Evolutionary conservation across 2,888 invertebrate genomes (phyloP), one percentile per base, ranked within the genome.

Genomic region (Sminthurinus aureus): DNA sequence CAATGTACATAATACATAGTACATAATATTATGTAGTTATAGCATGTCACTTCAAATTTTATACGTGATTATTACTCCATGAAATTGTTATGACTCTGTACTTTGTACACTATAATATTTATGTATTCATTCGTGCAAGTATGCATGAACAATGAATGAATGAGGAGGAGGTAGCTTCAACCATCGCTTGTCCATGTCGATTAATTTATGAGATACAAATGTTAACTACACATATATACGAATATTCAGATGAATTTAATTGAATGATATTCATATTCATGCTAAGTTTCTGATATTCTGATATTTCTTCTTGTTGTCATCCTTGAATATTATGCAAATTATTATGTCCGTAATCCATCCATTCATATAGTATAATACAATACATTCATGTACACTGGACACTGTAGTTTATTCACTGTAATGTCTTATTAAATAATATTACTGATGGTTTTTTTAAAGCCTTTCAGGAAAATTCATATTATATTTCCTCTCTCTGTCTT

Each of bases 221-320:
- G 24, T 64, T 78, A 15, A 66, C 66, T 66, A 58, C 64, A 15
- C 11, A 38, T 67, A 8, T 38, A 76, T 38, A 38, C 38, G 6
- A 4, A 38, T 38, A 38, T 38, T 71, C 26, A 26, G 18, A 69
- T 67, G 69, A 22, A 79, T 50, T 80, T 71, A 69, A 80, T 80
- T 80, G 80, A 80, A 80, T 80, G 80, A 80, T 80, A 69, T 69
- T 80, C 22, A 69, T n/a, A 80, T 80, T 80, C 80, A 38, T 38
- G 38, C 38, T 38, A 38, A 4, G 38, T 38, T 38, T 38, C 38
- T 38, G 38, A 38, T 38, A 38, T 38, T 38, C 38, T 4, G 1
- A 4, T 6, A 4, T 38, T 38, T 6, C 6, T 38, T 38, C 38
- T 38, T 38, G 38, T 67, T 80, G 80, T 80, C 80, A 80, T 80